phyloP scores from a whole-genome alignment of 2,797 vertebrate genomes.

The Anniella stebbinsi region DNA sequence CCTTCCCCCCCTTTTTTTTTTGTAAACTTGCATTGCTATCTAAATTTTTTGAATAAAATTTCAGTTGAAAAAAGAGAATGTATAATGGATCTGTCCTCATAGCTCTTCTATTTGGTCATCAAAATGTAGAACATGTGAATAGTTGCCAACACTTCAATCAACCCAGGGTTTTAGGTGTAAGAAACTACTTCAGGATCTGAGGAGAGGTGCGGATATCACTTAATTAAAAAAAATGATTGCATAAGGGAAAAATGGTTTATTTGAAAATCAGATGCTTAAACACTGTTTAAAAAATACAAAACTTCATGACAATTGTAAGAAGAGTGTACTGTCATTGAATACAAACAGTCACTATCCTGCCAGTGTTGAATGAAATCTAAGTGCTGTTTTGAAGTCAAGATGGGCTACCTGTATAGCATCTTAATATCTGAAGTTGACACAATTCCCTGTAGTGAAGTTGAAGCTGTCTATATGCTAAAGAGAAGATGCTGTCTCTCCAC shows the following conservation, averaged over 20 bases:
- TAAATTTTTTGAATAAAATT: constrained; percentile 80
- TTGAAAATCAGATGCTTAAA: constrained; percentile 36
- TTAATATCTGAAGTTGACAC: not conserved
- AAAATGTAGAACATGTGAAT: not conserved
- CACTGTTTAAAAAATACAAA: constrained; percentile 46
- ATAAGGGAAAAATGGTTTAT: constrained; percentile 54
- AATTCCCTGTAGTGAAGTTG: not conserved
- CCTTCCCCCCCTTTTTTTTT: constrained; percentile 50
- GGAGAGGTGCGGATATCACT: not conserved
- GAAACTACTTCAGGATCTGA: not conserved
- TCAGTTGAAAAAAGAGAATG: constrained; percentile 51
- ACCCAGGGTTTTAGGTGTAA: too few species aligned
- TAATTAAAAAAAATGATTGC: not conserved
- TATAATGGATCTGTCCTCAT: not conserved
- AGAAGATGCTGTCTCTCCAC: not conserved
- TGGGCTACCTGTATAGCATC: not conserved
- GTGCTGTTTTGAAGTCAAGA: not conserved
- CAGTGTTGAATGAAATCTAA: not conserved
- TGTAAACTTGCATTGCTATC: constrained; percentile 65
- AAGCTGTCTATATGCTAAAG: not conserved
- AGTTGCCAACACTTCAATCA: not conserved
- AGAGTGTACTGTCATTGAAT: not conserved
- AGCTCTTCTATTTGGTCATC: not conserved
- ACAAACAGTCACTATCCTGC: not conserved
- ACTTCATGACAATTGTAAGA: constrained; percentile 23